A percentile compares a stretch with the other conserved stretches of the same genome.
Conservation (phyloP, 2,888 invertebrate genomes). For the Oscheius sp. region DNA sequence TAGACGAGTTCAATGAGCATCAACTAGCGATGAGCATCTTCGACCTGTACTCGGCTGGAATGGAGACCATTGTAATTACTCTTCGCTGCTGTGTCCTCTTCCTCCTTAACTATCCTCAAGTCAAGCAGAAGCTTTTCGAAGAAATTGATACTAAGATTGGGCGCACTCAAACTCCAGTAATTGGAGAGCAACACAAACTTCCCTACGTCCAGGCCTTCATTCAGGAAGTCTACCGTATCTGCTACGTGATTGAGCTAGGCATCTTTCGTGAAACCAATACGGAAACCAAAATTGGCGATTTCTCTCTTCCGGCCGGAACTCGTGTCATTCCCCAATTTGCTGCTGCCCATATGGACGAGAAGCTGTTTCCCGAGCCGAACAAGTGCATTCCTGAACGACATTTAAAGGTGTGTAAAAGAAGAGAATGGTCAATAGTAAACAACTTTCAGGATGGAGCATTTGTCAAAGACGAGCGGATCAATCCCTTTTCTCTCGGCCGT, state of each 20-base stretch:
- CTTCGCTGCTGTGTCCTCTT: constrained; percentile 51
- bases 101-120: constrained; percentile 48
- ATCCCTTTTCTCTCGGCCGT: constrained; percentile 54
- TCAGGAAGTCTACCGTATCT: constrained; percentile 54
- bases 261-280: constrained; percentile 45
- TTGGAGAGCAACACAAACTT: constrained; percentile 51
- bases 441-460: constrained; percentile 41
- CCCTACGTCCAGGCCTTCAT: constrained; percentile 55
- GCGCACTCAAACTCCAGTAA: constrained; percentile 47
- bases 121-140: constrained; percentile 47
- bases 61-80: constrained; percentile 56
- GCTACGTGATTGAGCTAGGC: constrained; percentile 51
- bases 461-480: constrained; percentile 47
- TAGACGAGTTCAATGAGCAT: constrained; percentile 56
- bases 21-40: constrained; percentile 54
- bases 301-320: constrained; percentile 40
- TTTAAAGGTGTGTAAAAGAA: constrained; percentile 37
- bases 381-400: constrained; percentile 46
- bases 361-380: constrained; percentile 46
- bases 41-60: constrained; percentile 54
- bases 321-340: constrained; percentile 52
- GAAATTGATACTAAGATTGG: constrained; percentile 53
- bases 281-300: constrained; percentile 34
- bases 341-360: constrained; percentile 49
- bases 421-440: background rate